Conservation (phyloP, 2,113 vertebrate genomes). For the Rhodinocichla rosea region DNA sequence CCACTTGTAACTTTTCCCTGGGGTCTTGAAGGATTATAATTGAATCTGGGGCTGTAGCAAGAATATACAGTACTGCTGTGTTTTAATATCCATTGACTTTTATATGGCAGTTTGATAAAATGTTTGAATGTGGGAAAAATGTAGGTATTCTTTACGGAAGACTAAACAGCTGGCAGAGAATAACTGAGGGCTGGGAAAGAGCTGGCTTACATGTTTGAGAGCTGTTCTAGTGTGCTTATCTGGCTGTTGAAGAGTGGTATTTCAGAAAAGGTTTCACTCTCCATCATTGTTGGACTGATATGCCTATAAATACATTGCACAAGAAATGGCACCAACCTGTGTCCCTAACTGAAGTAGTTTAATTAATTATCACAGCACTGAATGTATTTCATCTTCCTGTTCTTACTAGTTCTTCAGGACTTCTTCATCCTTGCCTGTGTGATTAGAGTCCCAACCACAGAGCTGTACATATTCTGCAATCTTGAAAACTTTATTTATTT, state of each 20-base stretch:
- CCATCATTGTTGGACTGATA: not conserved
- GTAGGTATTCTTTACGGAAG: conserved; percentile 43
- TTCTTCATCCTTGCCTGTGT: not conserved
- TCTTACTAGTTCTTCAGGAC: not conserved
- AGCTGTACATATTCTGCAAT: not conserved
- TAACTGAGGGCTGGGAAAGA: not conserved
- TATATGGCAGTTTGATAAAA: conserved; percentile 40
- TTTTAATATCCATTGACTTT: conserved; percentile 47
- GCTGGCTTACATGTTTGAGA: not conserved
- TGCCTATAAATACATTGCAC: not conserved
- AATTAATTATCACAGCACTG: not conserved
- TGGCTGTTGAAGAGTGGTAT: not conserved
- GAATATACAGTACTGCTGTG: conserved; percentile 19
- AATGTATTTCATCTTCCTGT: not conserved
- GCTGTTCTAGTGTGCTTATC: not conserved
- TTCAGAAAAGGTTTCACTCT: not conserved
- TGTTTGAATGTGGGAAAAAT: not conserved
- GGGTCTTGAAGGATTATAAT: conserved; percentile 38
- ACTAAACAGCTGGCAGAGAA: not conserved
- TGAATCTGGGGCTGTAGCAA: conserved; percentile 22
- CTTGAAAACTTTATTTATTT: conserved; percentile 14
- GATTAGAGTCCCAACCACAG: not conserved
- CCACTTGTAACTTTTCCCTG: conserved; percentile 46
- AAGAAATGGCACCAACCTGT: not conserved
- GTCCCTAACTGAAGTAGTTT: not conserved